Base-by-base conservation (phyloP, 2,888 invertebrate genomes). In the Drepanosiphum platanoidis region DNA sequence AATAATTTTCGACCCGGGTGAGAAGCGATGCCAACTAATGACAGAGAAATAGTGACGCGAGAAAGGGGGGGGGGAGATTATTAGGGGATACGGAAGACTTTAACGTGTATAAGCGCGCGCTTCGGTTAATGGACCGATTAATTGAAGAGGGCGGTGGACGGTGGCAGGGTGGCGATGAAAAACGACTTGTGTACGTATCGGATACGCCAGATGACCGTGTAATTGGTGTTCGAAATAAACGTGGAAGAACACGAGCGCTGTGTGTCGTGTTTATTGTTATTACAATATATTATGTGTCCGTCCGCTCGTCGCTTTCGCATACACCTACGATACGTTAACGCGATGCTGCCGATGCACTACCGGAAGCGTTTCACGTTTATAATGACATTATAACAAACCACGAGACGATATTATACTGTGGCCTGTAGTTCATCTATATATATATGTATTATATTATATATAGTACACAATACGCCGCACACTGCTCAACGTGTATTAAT, bases 81-180 rank as follows among this genome's bases (percentile, higher is more conserved):
- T 5, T 52, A 52, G 7, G 4, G 7, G 15, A 52, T 52, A 22
- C 18, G 52, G n/a, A n/a, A n/a, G n/a, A n/a, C n/a, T n/a, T 18
- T 8, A 1, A 46, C 8, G 46, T 46, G 18, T 52, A 18, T 22
- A 52, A 13, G 11, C n/a, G 4, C 22, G 22, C 30, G 22, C 34
- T 9, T 22, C 27, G 2, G 68, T 75, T 75, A 83, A 83, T 83
- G 83, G 52, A 34, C 83, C 83, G 83, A 66, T 83, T 83, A 83
- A 83, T 83, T 75, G 83, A 52, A 71, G 13, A 70, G 80, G 79
- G 42, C 61, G 64, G 27, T 7, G 71, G 22, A 18, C 36, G 34
- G 27, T 9, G 36, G 34, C 39, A 9, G 27, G 71, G 22, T n/a
- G 52, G 7, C 61, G 39, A 39, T 42, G 72, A 82, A 72, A 72